Evolutionary conservation across 1,140 invertebrate genomes (phyloP).

Genomic region (Heliconius congener): DNA sequence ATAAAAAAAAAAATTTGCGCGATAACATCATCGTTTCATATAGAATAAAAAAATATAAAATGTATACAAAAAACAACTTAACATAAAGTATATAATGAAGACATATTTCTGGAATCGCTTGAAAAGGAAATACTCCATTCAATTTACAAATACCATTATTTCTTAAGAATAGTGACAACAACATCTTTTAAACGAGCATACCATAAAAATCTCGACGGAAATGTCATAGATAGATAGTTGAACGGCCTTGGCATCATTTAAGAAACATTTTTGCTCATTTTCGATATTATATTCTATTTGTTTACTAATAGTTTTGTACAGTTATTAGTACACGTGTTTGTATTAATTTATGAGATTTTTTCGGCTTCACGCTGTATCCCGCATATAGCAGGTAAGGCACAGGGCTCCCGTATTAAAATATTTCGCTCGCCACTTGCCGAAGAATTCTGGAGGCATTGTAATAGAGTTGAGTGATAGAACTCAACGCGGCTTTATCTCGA

Average conservation of each 20-base stretch:
- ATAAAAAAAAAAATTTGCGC: too few relatives aligned
- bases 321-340: slow-evolving; percentile 15
- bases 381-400: too few relatives aligned
- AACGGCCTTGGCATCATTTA: slow-evolving; percentile 25
- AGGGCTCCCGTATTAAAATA: too few relatives aligned
- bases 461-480: too few relatives aligned
- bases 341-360: background rate
- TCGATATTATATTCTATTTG: slow-evolving; percentile 18
- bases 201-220: slow-evolving; percentile 14
- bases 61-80: background rate
- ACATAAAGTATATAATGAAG: background rate
- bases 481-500: too few relatives aligned
- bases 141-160: background rate
- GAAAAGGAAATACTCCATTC: background rate
- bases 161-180: background rate
- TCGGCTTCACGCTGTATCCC: background rate
- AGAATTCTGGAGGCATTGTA: too few relatives aligned
- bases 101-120: background rate
- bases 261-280: slow-evolving; percentile 22
- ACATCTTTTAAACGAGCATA: background rate
- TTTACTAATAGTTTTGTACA: slow-evolving; percentile 14
- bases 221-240: slow-evolving; percentile 21
- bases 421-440: too few relatives aligned
- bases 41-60: background rate
- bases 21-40: too few relatives aligned